Percentiles rank a stretch among this genome's conserved stretches.
Evolutionary conservation across 2,113 vertebrate genomes (phyloP).

Genomic region (Syrmaticus mikado): DNA sequence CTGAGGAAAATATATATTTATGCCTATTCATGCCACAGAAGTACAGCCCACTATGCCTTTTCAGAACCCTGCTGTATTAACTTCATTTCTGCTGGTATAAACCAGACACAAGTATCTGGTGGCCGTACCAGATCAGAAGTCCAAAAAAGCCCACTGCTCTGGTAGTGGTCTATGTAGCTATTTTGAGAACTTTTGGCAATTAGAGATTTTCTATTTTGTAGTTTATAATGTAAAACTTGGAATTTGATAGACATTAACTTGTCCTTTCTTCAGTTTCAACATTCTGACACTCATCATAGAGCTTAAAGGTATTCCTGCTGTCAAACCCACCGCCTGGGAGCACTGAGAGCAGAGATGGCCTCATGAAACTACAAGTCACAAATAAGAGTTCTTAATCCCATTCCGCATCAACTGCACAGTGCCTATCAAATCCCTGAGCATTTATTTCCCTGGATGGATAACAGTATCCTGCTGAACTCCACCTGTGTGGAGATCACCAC

Average conservation of each 20-base stretch:
- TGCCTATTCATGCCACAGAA: not conserved
- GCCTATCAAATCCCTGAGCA: not conserved
- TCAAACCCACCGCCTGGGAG: not conserved
- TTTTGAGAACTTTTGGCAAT: not conserved
- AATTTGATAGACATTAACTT: not conserved
- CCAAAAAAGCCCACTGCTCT: not conserved
- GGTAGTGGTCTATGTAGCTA: not conserved
- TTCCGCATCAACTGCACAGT: not conserved
- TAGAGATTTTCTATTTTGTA: not conserved
- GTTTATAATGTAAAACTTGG: not conserved
- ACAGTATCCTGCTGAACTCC: no score
- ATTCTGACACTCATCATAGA: not conserved
- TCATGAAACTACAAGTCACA: not conserved
- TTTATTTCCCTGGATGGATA: not conserved
- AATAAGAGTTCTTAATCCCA: not conserved
- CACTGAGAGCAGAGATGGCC: not conserved
- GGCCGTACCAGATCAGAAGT: not conserved
- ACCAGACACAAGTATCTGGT: not conserved
- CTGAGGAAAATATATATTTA: conserved; percentile 40
- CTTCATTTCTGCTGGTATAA: rapidly evolving
- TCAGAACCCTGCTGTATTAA: not conserved
- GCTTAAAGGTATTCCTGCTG: not conserved
- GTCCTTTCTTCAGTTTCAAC: not conserved
- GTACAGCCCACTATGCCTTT: not conserved
- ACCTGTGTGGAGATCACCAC: not conserved